phyloP scores from a whole-genome alignment of 2,888 invertebrate species.

The Epicampocera succincta region DNA sequence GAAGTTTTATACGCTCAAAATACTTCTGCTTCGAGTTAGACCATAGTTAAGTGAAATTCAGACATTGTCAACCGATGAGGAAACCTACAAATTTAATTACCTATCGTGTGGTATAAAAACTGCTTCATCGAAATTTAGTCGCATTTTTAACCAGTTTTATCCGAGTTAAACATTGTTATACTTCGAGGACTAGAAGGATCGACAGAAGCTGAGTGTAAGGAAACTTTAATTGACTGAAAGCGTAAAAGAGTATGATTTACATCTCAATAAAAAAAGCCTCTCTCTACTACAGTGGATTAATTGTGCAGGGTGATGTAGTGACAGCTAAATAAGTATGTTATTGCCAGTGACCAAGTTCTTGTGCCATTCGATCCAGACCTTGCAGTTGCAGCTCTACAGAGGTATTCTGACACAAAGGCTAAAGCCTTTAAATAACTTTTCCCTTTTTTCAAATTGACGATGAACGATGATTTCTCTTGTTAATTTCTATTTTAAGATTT shows the following conservation, averaged over 20 bases:
- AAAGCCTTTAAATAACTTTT: too few species aligned
- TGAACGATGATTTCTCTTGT: too few species aligned
- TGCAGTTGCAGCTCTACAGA: too few species aligned
- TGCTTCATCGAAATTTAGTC: conserved; percentile 5
- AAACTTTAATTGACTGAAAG: not conserved
- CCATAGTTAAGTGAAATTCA: not conserved
- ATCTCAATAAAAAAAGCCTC: not conserved
- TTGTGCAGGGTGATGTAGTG: too few species aligned
- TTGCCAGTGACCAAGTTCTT: too few species aligned
- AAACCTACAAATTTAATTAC: not conserved
- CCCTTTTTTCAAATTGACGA: too few species aligned
- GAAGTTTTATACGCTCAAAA: not conserved
- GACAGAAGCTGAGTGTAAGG: not conserved
- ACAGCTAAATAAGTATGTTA: too few species aligned
- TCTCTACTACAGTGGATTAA: too few species aligned
- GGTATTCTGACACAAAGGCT: too few species aligned
- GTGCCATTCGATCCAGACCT: too few species aligned
- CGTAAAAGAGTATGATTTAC: conserved; percentile 2
- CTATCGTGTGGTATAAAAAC: too few species aligned
- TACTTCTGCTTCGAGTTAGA: conserved; percentile 2
- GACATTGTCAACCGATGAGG: not conserved
- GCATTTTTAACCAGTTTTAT: not conserved
- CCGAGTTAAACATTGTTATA: conserved; percentile 5
- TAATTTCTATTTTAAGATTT: too few species aligned
- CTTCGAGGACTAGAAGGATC: not conserved